phyloP scores from a whole-genome alignment of 2,888 invertebrate species.

The Apeira syringaria region DNA sequence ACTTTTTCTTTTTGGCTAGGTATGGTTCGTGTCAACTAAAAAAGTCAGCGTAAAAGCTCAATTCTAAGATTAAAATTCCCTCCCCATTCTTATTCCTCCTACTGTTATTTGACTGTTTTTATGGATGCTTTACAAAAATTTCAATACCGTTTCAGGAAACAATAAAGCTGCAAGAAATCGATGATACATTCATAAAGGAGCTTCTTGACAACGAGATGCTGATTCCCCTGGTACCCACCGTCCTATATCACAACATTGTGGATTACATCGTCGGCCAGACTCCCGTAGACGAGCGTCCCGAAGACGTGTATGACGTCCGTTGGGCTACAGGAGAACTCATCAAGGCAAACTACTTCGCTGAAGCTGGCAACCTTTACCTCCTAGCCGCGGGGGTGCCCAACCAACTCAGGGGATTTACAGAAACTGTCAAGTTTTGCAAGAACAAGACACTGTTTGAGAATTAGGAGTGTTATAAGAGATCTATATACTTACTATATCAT shows the following conservation, averaged over 20 bases:
- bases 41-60: no score
- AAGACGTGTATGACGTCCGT: conserved; percentile 43
- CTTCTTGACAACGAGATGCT: conserved; percentile 65
- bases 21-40: no score
- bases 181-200: conserved; percentile 62
- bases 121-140: no score
- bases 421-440: conserved; percentile 56
- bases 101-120: no score
- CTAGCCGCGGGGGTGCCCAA: conserved; percentile 54
- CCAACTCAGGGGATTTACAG: conserved; percentile 62
- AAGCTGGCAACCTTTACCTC: conserved; percentile 67
- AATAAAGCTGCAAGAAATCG: conserved; percentile 50
- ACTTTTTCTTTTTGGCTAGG: no score
- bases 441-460: conserved; percentile 35
- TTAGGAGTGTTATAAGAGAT: no score
- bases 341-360: conserved; percentile 55
- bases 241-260: conserved; percentile 55
- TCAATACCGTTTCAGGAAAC: conserved; percentile 61
- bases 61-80: no score
- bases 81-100: no score
- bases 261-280: conserved; percentile 52
- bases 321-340: conserved; percentile 60
- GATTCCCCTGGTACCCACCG: conserved; percentile 58
- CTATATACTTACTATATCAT: no score
- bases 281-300: conserved; percentile 28